These are phyloP conservation scores for Chaetops frenatus DNA, from an alignment of 2,113 vertebrate genomes.

Conservation along the genomic window DNA sequence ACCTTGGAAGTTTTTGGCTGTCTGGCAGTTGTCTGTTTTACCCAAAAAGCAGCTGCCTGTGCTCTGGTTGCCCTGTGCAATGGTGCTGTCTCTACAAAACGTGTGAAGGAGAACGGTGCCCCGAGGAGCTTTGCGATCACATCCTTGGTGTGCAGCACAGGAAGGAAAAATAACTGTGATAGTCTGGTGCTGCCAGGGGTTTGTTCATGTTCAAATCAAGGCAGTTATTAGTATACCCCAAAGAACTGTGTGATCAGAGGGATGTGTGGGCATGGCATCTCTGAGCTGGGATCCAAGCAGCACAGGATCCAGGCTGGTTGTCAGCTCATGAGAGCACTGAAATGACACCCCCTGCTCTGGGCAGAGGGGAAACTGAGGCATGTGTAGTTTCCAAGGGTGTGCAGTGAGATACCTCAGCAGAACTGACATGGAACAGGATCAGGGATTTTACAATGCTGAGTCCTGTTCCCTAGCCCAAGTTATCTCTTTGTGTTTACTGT, in stretches of 20 bases:
- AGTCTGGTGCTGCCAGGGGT: background rate
- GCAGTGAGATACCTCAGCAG: background rate
- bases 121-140: background rate
- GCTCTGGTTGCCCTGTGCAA: background rate
- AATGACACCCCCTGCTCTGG: background rate
- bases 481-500: background rate
- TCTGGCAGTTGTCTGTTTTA: background rate
- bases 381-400: accelerated
- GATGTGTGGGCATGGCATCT: accelerated
- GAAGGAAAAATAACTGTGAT: background rate
- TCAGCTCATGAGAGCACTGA: background rate
- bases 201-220: background rate
- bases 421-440: background rate
- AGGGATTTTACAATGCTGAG: no score
- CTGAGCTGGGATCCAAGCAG: background rate
- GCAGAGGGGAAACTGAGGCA: background rate
- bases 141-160: background rate
- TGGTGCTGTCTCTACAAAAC: background rate
- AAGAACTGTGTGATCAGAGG: background rate
- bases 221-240: background rate
- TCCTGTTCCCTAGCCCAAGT: background rate
- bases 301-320: background rate
- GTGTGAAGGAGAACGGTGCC: background rate
- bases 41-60: background rate
- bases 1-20: background rate